Percentiles rank a stretch among this genome's conserved stretches.
phyloP scores from a whole-genome alignment of 2,113 vertebrate genomes.

The Onychostruthus taczanowskii region DNA sequence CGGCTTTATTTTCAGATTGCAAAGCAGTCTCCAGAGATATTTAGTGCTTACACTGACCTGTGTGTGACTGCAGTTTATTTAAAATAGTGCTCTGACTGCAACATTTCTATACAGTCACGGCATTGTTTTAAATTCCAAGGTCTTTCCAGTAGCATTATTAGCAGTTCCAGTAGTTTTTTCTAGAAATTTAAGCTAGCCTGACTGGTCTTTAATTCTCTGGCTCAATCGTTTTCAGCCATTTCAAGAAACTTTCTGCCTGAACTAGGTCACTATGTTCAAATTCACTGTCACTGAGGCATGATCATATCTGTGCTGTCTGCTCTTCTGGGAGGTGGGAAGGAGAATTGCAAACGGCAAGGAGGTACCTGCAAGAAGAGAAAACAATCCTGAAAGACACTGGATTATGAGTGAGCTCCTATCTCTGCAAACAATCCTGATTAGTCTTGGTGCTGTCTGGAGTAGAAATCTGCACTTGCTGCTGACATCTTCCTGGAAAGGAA shows the following conservation, averaged over 20 bases:
- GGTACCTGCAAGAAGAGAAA: not conserved
- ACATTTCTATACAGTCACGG: not conserved
- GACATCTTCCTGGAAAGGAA: not conserved
- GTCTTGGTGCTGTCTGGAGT: not conserved
- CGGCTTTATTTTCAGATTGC: not conserved
- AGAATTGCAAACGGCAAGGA: not conserved
- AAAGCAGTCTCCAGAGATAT: not conserved
- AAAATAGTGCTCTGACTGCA: not conserved
- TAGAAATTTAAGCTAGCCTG: not conserved
- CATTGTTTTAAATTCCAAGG: not conserved
- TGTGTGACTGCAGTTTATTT: slow-evolving; percentile 2
- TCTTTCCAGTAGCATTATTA: not conserved
- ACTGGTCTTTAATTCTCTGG: not conserved
- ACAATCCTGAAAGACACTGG: not conserved
- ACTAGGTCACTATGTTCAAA: not conserved
- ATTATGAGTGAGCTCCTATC: not conserved
- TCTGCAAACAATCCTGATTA: not conserved
- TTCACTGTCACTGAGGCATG: not conserved
- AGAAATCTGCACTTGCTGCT: not conserved
- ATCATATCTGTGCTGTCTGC: not conserved
- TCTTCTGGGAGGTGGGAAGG: not conserved
- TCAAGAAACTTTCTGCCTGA: not conserved
- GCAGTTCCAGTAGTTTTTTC: not conserved
- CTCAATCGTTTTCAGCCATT: not conserved
- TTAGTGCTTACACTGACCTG: not conserved